Evolutionary conservation across 2,797 vertebrate genomes (phyloP), one percentile per base, ranked within the genome.

Genomic region (Tapera naevia): DNA sequence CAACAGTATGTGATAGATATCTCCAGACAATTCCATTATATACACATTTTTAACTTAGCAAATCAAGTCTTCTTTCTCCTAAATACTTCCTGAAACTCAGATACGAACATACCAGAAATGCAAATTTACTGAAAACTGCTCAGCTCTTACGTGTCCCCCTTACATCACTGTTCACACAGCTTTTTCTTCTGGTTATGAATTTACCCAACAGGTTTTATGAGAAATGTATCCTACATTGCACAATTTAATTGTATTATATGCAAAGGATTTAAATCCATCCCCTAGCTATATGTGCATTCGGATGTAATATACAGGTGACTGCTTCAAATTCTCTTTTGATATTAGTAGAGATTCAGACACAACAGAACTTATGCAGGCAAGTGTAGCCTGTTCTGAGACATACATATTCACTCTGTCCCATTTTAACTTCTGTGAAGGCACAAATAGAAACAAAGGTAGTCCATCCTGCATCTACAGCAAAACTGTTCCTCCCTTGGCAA

Each of bases 181-280:
- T 2, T 85, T 91, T 91, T 61, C 32, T 74, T 32, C 41, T 41
- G 6, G 3, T 79, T 88, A 66, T 12, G 5, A 48, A 25, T n/a
- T 65, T 70, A 80, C 11, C 5, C 7, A 78, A 45, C 4, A 53
- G 21, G 7, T 60, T 81, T 64, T 48, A 53, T 56, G 5, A 56
- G 23, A 91, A 80, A 28, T 35, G 12, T 80, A 45, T 35, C 35
- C 7, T 60, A 39, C 56, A 46, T 84, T n/a, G 8, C 17, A 10
- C 11, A 75, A 39, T 9, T 86, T 4, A 17, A 57, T 56, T 67
- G 17, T 28, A 37, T 43, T 72, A 17, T 86, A 33, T 24, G 13
- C 8, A 83, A 93, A 93, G 60, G 39, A 61, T 11, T 54, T 95
- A 91, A 96, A 92, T 92, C 65, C 82, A 43, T 66, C 27, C 39